phyloP scores from a whole-genome alignment of 2,888 invertebrate genomes.

The Ectobius pallidus region DNA sequence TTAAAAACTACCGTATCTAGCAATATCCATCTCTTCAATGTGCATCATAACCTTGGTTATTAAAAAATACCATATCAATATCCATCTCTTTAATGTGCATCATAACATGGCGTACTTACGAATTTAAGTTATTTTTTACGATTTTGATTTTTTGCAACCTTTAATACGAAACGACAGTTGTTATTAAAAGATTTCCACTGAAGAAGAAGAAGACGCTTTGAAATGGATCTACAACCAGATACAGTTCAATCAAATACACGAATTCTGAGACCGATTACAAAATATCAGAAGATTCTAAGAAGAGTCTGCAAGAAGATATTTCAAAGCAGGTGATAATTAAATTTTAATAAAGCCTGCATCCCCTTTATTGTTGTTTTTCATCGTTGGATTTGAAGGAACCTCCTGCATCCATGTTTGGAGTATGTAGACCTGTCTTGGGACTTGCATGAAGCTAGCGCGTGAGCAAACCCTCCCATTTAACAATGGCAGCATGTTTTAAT shows the following conservation, averaged over 20 bases:
- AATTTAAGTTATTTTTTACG: no score
- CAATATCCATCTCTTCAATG: no score
- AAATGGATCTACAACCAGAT: background rate
- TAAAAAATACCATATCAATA: no score
- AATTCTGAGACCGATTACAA: no score
- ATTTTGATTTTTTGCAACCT: background rate
- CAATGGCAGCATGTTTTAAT: background rate
- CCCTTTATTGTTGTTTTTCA: no score
- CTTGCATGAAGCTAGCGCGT: background rate
- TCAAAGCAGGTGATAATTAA: constrained; percentile 25
- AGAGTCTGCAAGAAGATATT: constrained; percentile 13
- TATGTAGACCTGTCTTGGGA: background rate
- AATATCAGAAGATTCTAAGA: background rate
- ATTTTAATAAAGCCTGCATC: background rate
- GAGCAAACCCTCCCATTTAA: background rate
- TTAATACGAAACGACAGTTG: background rate
- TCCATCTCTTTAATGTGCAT: no score
- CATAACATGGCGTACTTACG: no score
- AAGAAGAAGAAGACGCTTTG: background rate
- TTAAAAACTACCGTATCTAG: no score
- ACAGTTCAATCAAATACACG: no score
- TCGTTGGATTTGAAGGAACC: no score
- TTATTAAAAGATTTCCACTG: background rate
- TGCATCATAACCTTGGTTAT: no score
- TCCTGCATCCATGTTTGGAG: background rate